Base-by-base conservation (phyloP, 1,140 invertebrate species). In the Dryas iulia region DNA sequence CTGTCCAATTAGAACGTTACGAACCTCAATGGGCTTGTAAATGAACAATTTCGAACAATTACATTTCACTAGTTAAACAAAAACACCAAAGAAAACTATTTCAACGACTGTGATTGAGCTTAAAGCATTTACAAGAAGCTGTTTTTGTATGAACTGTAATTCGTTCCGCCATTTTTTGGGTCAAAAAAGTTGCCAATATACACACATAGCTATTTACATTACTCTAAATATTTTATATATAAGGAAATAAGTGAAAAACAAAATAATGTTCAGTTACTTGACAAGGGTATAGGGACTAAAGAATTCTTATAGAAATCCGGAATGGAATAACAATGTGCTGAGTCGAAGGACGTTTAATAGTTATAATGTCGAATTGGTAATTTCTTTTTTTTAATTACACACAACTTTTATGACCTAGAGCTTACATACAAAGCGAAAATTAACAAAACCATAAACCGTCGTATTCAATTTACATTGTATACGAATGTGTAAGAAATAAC, bases 271-370 rank as follows among this genome's bases (percentile, higher is more conserved):
- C 12, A 54, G 31, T 33, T 66, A 39, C 21, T 58, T 66, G 64
- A 66, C 18, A 24, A 59, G 64, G 64, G 64, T 59, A 47, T 21
- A 26, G 56, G 10, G 11, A 26, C 28, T 21, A 25, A 28, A 33
- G 63, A 66, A 66, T 66, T 33, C 33, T 24, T 10, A 59, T 66
- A 59, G 56, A 23, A 66, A 52, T 66, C 63, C 18, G 21, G 39
- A 18, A 59, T 33, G 30, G 35, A 60, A 39, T 60, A 60, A 23
- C 23, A 24, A 26, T 47, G 6, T 21, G 35, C 14, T 7, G 39
- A 47, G 14, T 47, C 8, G 18, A 2, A 47, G 14, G 7, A 47
- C 39, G 39, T 47, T 47, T 21, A 21, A 47, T 2, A 47, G 8
- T 21, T 21, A 3, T 10, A 47, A 21, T 21, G 18, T 21, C n/a